phyloP scores from a whole-genome alignment of 2,888 invertebrate species.

The Stenurella melanura region DNA sequence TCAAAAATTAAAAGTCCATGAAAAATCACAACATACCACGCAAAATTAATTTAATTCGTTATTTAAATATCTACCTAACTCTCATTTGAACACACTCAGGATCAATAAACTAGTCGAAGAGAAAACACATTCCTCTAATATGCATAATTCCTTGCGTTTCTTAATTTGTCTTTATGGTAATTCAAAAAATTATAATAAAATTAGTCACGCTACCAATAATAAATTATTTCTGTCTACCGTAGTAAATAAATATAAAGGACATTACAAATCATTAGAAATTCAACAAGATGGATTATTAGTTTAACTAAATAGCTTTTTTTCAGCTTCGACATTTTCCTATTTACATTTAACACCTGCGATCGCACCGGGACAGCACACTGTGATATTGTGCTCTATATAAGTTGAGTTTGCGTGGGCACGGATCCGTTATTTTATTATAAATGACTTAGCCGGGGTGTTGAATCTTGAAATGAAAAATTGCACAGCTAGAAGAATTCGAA shows the following conservation, averaged over 20 bases:
- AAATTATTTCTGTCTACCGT: not conserved
- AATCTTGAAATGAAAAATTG: not conserved
- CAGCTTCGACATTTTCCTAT: conserved; percentile 23
- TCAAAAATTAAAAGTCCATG: too few relatives aligned
- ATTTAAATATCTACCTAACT: too few relatives aligned
- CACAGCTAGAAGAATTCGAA: not conserved
- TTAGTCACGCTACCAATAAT: conserved; percentile 20
- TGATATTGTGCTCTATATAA: conserved; percentile 33
- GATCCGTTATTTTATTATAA: conserved; percentile 7
- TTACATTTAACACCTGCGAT: conserved; percentile 34
- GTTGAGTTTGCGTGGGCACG: conserved; percentile 4
- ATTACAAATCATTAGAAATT: conserved; percentile 19
- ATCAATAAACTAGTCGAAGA: not conserved
- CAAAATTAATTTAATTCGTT: too few relatives aligned
- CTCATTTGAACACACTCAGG: too few relatives aligned
- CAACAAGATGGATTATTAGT: conserved; percentile 23
- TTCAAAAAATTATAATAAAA: not conserved
- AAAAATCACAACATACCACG: too few relatives aligned
- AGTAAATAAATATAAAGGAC: not conserved
- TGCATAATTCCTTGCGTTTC: not conserved
- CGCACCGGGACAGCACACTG: conserved; percentile 5
- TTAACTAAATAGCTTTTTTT: conserved; percentile 26
- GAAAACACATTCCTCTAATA: not conserved
- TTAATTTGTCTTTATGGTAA: not conserved
- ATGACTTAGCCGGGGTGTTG: conserved; percentile 2